These are phyloP conservation scores for Dryoscopus gambensis DNA, from an alignment of 2,113 vertebrate genomes.

Conservation along the genomic window DNA sequence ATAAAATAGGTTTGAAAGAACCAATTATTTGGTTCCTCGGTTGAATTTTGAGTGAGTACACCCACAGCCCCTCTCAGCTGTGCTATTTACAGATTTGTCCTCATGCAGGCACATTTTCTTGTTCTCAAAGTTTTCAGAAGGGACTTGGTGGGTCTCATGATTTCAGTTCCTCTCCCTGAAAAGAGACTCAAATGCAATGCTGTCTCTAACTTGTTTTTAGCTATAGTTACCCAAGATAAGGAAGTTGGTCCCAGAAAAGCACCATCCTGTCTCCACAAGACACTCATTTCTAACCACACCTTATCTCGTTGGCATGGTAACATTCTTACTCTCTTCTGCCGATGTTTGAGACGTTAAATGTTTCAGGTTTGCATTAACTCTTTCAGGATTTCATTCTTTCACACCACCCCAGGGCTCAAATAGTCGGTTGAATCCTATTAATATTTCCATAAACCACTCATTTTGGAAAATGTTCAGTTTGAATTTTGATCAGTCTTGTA, in stretches of 20 bases:
- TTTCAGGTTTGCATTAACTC: not conserved
- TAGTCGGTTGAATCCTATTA: not conserved
- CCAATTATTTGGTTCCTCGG: not conserved
- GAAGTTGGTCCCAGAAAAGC: not conserved
- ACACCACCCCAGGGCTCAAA: not conserved
- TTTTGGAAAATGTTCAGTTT: not conserved
- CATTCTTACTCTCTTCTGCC: not conserved
- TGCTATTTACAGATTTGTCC: not conserved
- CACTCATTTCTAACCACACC: not conserved
- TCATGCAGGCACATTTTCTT: not conserved
- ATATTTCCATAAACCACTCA: not conserved
- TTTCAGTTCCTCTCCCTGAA: not conserved
- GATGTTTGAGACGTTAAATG: not conserved
- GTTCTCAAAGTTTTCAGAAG: not conserved
- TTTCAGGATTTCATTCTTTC: not conserved
- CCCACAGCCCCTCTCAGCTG: not conserved
- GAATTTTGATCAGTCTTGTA: not conserved
- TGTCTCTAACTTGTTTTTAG: not conserved
- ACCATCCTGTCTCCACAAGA: not conserved
- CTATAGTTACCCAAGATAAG: not conserved
- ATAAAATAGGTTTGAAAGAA: not conserved
- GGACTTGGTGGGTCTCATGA: no score
- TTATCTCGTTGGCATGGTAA: not conserved
- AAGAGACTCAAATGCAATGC: not conserved
- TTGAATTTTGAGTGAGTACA: not conserved